Evolutionary conservation across 2,797 vertebrate genomes (phyloP), one percentile per base, ranked within the genome.

Genomic region (Alosa sapidissima): DNA sequence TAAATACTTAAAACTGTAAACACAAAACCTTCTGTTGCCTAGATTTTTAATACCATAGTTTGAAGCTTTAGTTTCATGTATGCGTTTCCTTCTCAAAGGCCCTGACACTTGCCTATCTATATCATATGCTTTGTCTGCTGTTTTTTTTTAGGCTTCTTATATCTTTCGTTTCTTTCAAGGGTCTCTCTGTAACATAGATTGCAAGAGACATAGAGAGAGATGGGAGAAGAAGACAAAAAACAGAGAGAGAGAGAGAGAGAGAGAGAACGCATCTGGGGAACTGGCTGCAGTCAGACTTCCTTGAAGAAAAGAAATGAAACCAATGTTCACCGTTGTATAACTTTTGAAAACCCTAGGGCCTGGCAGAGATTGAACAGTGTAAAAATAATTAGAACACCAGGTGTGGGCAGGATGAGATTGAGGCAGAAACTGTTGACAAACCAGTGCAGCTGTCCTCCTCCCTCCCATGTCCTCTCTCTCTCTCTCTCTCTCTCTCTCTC

Each of bases 321-420:
- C 87, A 90, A 88, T 88, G 87, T 89, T 90, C 88, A 86, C 83
- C 87, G 87, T 89, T 87, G 87, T 89, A 88, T 90, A 89, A 89
- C 86, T 84, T 87, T 86, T 88, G 85, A 90, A 89, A 89, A 72
- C 86, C 88, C 83, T 55, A 84, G 87, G 85, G 87, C 81, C 60
- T 51, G 62, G 60, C 86, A 88, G 84, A 89, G 86, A 87, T 86
- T 90, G 86, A 90, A 89, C 88, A 87, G 86, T 86, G 83, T 90
- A 88, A 90, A 88, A 90, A 91, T 92, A 91, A 91, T 91, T 90
- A 91, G 86, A 89, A 90, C 87, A 88, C 84, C 90, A 90, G 90
- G 89, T 90, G 88, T 88, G 89, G 87, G 84, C 85, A 88, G 86
- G 87, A 88, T 85, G 87, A 89, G 82, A 82, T 75, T 83, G 87